These are phyloP conservation scores for Zaprionus gabonicus DNA, from an alignment of 1,140 invertebrate species.

Conservation along the genomic window DNA sequence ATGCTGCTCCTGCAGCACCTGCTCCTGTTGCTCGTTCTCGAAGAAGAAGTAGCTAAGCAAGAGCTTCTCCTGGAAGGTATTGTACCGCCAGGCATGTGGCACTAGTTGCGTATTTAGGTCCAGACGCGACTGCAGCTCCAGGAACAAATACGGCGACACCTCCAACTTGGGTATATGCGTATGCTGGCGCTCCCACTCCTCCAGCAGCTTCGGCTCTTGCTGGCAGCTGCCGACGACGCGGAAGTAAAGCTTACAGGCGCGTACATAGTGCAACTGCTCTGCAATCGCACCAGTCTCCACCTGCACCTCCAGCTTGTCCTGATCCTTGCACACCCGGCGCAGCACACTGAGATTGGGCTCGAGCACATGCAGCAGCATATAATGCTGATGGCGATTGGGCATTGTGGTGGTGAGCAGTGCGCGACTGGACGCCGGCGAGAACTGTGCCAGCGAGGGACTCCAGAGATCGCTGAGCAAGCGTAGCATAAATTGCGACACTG, in stretches of 20 bases:
- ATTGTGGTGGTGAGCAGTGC: conserved; percentile 48
- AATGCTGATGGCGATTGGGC: conserved; percentile 54
- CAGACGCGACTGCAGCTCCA: conserved; percentile 32
- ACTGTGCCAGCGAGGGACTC: conserved; percentile 30
- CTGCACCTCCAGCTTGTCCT: neutral
- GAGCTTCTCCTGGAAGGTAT: conserved; percentile 46
- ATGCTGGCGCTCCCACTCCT: conserved; percentile 49
- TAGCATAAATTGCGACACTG: conserved; percentile 55
- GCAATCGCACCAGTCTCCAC: neutral
- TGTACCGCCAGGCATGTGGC: conserved; percentile 46
- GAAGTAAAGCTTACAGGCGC: conserved; percentile 61
- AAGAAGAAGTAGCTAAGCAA: conserved; percentile 63
- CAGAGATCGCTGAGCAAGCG: conserved; percentile 53
- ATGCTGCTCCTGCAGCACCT: conserved; percentile 3
- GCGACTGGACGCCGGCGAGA: conserved; percentile 43
- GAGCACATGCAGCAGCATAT: conserved; percentile 67
- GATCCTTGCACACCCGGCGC: conserved; percentile 29
- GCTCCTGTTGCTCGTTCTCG: conserved; percentile 43
- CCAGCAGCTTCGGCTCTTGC: conserved; percentile 9
- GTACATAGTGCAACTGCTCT: conserved; percentile 34
- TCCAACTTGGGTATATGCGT: conserved; percentile 55
- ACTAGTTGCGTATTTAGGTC: conserved; percentile 31
- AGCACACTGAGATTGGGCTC: conserved; percentile 64
- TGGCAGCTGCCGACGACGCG: conserved; percentile 26
- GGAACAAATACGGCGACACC: conserved; percentile 64